Base-by-base conservation (phyloP, 2,797 vertebrate species). In the Falco biarmicus region DNA sequence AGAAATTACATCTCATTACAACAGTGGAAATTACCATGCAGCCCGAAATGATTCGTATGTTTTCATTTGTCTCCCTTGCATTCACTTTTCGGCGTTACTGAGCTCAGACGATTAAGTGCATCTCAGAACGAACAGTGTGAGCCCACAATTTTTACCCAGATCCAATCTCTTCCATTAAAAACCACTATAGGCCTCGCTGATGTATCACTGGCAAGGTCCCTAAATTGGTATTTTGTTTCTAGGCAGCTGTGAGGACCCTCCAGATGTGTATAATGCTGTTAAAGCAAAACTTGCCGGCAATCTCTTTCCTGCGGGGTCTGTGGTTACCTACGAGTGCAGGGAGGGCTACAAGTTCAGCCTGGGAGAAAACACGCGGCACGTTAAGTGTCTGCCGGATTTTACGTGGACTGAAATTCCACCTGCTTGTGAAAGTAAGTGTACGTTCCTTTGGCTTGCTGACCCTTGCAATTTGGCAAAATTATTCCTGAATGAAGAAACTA, bases 161-260 rank as follows among this genome's bases (percentile, higher is more conserved):
- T 32, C 6, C 59, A 53, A 45, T 70, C 54, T 41, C 14, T 16
- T 22, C 6, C 1, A 9, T 18, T 17, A 3, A 34, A 1, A 8
- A 13, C 31, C 43, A 0, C 10, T 13, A 12, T 1, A 6, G 29
- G 17, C 45, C 43, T 68, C 1, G 2, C 76, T 32, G 59, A 5
- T 24, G 50, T 59, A 1, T 21, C 20, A 0, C 51, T 54, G 56
- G 13, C 51, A 3, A 3, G 2, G 34, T 14, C 63, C 74, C 64
- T 54, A 3, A 57, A 3, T 2, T 6, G 61, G 1, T 19, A 2
- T 92, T 50, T 61, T 37, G 1, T 28, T 31, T 53, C 45, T 20
- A 97, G 96, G 84, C 29, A 96, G 96, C 94, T 97, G 96, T 13
- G 79, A 61, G 2, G 39, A 91, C 43, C 96, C 96, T 56, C 96